Conservation (phyloP, 2,113 vertebrate species). For the Zeus faber region DNA sequence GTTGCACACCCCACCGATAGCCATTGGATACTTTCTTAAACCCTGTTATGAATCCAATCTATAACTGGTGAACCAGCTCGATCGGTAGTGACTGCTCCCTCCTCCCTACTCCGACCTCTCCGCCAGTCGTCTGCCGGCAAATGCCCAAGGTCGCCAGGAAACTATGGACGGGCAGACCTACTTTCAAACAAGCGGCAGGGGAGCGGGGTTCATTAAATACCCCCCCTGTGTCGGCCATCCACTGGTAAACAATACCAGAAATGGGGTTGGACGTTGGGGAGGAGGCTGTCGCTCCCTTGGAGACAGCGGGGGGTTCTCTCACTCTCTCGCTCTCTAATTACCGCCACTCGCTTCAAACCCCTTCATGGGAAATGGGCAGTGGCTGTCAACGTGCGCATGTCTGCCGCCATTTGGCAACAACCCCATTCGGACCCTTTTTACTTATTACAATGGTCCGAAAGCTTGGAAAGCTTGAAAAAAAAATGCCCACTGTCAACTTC, state of each 20-base stretch:
- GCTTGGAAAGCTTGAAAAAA: constrained; percentile 22
- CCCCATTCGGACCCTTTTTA: constrained; percentile 9
- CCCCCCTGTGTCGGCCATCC: constrained; percentile 38
- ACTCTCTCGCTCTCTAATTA: constrained; percentile 48
- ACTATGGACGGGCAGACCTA: constrained; percentile 39
- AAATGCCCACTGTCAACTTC: constrained; percentile 30
- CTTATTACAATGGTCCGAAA: neutral
- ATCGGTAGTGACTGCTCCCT: constrained; percentile 26
- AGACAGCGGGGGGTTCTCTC: constrained; percentile 44
- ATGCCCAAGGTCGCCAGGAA: constrained; percentile 43
- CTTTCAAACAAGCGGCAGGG: constrained; percentile 47
- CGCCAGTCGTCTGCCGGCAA: too few species aligned
- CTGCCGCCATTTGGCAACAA: constrained; percentile 15
- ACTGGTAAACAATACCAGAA: constrained; percentile 51
- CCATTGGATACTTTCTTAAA: constrained; percentile 10
- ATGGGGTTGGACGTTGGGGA: constrained; percentile 33
- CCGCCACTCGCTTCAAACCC: constrained; percentile 30
- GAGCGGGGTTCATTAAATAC: constrained; percentile 54
- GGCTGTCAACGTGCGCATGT: constrained; percentile 18
- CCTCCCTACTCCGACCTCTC: too few species aligned
- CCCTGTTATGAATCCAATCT: constrained; percentile 24
- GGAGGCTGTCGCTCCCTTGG: constrained; percentile 40
- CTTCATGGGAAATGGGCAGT: constrained; percentile 44
- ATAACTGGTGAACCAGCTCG: constrained; percentile 23
- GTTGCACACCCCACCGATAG: neutral